These are phyloP conservation scores for Heteractis magnifica DNA, from an alignment of 92 coral and sea anemone species.

Conservation along the genomic window DNA sequence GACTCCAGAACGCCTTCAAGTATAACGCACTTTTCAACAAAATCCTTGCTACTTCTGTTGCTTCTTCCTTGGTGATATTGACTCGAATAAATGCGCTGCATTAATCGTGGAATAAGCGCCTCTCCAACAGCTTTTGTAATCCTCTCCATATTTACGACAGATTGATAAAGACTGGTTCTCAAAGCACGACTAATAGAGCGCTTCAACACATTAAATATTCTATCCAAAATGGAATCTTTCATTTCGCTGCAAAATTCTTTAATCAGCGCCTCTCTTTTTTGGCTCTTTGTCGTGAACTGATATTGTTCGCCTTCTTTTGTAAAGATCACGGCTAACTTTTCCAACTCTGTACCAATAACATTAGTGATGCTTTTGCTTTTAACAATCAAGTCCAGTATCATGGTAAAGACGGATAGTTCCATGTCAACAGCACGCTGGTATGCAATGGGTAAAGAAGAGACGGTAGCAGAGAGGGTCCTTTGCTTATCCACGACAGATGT, in stretches of 20 bases:
- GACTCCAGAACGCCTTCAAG: constrained; percentile 27
- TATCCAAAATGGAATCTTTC: constrained; percentile 36
- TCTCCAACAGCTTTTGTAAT: neutral
- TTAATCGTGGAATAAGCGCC: constrained; percentile 20
- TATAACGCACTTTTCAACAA: neutral
- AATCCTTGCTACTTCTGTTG: neutral
- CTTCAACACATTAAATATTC: constrained; percentile 38
- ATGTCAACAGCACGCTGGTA: neutral
- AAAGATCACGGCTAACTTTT: constrained; percentile 16
- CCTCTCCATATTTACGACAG: neutral
- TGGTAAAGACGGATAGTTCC: constrained; percentile 16
- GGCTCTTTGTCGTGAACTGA: constrained; percentile 18
- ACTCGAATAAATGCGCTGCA: constrained; percentile 14
- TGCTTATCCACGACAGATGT: constrained; percentile 15
- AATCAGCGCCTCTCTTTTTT: constrained; percentile 7
- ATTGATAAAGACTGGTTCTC: neutral
- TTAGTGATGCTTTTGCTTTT: constrained; percentile 9
- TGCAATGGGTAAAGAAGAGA: neutral
- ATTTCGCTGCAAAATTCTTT: constrained; percentile 33
- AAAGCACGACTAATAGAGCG: constrained; percentile 20
- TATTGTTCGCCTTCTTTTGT: constrained; percentile 30
- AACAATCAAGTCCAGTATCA: constrained; percentile 3
- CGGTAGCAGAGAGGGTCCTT: neutral
- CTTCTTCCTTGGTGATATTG: neutral
- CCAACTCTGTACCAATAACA: constrained; percentile 6